A percentile compares a stretch with the other conserved stretches of the same genome.
Evolutionary conservation across 2,113 vertebrate genomes (phyloP).

Genomic region (Murina feae): DNA sequence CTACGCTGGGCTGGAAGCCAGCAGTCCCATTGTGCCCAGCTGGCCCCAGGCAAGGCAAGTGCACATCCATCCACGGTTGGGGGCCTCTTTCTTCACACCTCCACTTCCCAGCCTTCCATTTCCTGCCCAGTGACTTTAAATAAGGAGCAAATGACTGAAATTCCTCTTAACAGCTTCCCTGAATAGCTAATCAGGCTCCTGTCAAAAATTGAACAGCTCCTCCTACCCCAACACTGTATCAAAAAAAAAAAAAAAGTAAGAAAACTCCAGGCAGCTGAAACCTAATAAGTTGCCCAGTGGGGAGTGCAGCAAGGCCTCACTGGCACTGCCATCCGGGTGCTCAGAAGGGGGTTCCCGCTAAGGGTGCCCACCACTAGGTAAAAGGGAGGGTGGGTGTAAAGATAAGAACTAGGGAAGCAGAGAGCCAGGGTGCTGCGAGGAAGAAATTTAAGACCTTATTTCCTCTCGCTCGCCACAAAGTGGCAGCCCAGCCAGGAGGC

Average conservation of each 20-base stretch:
- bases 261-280: constrained; percentile 57
- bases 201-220: constrained; percentile 16
- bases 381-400: background rate
- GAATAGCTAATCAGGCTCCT: constrained; percentile 45
- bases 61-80: background rate
- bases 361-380: background rate
- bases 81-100: background rate
- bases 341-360: background rate
- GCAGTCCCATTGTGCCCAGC: background rate
- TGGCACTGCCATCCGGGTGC: constrained; percentile 5
- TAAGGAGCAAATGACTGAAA: constrained; percentile 60
- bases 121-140: constrained; percentile 21
- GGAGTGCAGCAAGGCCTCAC: background rate
- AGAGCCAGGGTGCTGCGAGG: background rate
- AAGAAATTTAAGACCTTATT: background rate
- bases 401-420: background rate
- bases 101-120: constrained; percentile 59
- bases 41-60: background rate
- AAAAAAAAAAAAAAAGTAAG: constrained; percentile 23
- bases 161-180: constrained; percentile 40
- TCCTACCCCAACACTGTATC: background rate
- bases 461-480: background rate
- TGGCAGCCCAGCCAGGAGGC: background rate
- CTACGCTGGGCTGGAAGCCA: background rate
- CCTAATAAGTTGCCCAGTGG: constrained; percentile 57